These are phyloP conservation scores for Mugil cephalus DNA, from an alignment of 2,113 vertebrate species.

Conservation along the genomic window DNA sequence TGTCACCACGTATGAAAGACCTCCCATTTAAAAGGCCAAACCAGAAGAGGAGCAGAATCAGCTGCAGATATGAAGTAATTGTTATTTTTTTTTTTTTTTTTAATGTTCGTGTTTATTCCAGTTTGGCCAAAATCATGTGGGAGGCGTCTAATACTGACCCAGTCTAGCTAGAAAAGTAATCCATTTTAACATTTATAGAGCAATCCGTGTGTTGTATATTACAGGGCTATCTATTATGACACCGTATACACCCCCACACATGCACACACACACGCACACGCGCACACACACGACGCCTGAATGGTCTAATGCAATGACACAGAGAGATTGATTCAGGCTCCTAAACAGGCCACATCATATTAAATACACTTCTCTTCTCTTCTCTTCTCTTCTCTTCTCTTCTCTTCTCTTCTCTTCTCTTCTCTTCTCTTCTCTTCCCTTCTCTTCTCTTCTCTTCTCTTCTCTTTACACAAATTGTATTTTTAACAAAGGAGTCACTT, in stretches of 20 bases:
- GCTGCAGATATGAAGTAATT: background rate
- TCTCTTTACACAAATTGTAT: background rate
- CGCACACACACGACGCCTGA: conserved; percentile 64
- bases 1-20: background rate
- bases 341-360: conserved; percentile 77
- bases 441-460: conserved; percentile 1
- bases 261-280: conserved; percentile 48
- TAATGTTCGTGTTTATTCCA: background rate
- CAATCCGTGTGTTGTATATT: conserved; percentile 53
- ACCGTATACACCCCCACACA: conserved; percentile 53
- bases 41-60: conserved; percentile 1
- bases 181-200: conserved; percentile 67
- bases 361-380: conserved; percentile 63
- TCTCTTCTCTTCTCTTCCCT: conserved; percentile 11
- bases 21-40: conserved; percentile 25
- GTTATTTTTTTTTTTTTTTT: background rate
- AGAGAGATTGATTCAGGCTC: conserved; percentile 80
- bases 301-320: conserved; percentile 80
- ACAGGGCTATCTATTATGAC: conserved; percentile 65
- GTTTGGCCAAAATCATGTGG: conserved; percentile 20
- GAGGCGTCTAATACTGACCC: conserved; percentile 14
- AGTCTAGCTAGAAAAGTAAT: conserved; percentile 49
- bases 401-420: no score
- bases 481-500: conserved; percentile 1
- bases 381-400: conserved; percentile 15